Evolutionary conservation across 2,113 vertebrate genomes (phyloP).

Genomic region (Rhynchomys soricoides): DNA sequence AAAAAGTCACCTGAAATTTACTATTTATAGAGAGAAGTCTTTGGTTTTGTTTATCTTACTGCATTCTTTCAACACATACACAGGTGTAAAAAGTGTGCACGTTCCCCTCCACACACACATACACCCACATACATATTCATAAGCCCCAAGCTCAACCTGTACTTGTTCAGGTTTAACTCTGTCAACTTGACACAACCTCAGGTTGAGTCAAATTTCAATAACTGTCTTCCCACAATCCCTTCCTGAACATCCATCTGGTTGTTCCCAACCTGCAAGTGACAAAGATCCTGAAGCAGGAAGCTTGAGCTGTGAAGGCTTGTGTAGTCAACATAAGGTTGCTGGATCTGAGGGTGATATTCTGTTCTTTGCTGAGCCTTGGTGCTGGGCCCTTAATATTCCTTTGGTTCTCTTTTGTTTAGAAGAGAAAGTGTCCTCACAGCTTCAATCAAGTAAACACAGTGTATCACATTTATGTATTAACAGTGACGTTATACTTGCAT

Average conservation of each 20-base stretch:
- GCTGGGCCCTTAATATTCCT: not conserved
- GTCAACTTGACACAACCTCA: not conserved
- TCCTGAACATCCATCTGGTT: not conserved
- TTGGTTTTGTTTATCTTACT: not conserved
- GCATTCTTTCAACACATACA: not conserved
- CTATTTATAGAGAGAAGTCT: not conserved
- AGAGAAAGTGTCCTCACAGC: not conserved
- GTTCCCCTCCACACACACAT: rapidly evolving
- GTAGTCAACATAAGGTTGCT: rapidly evolving
- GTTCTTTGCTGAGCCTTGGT: not conserved
- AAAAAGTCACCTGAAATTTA: not conserved
- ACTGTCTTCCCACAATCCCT: not conserved
- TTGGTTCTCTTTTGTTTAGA: not conserved
- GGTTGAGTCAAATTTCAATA: not conserved
- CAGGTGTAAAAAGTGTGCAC: not conserved
- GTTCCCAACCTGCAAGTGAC: not conserved
- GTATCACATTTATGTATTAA: not conserved
- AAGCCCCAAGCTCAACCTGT: not conserved
- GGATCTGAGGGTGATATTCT: not conserved
- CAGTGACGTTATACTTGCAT: not conserved
- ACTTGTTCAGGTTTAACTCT: not conserved
- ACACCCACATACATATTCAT: not conserved
- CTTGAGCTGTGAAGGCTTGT: rapidly evolving
- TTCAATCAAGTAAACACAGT: not conserved
- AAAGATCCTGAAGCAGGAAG: not conserved